Evolutionary conservation across 2,113 vertebrate species (phyloP), one percentile per base, ranked within the genome.

Genomic region (Aleadryas rufinucha): DNA sequence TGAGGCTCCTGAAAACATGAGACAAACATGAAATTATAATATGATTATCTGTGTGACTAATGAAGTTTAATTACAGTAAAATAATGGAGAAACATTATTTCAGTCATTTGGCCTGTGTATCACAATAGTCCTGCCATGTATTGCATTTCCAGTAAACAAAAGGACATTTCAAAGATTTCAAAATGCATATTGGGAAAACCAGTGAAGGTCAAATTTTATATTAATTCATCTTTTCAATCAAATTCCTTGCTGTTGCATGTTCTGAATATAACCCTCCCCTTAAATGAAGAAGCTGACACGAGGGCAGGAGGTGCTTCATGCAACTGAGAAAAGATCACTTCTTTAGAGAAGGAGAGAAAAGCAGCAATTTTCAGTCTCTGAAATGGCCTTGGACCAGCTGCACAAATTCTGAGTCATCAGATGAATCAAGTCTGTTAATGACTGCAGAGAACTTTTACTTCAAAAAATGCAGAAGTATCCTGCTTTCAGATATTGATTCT

Each of bases 401-500:
- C 53, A 68, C 65, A 53, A 42, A 37, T 64, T 85, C 88, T 90
- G 93, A 97, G 87, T 95, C 93, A 96, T 92, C 78, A 52, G 80
- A 64, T 93, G 70, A 89, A 91, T 89, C 65, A 64, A 83, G 65
- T 37, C 84, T 75, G 31, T n/a, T 82, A 66, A 85, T 89, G 75
- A 86, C 66, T 65, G 56, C 79, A 80, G 45, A 74, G 59, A 84
- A 84, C 42, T 87, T 85, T 54, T 57, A 24, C 59, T 84, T 95
- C 37, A 64, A 59, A 59, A 74, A 84, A 39, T 26, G 54, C 21
- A 87, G 56, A 82, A 82, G 49, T 50, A 52, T 52, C 70, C 65
- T 84, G 65, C 66, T 76, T 88, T 63, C 61, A 60, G 70, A n/a
- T 75, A 76, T 57, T 2, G 53, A 69, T 91, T 89, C 44, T 52